Percentiles rank a stretch among this genome's conserved stretches.
Evolutionary conservation across 1,140 invertebrate genomes (phyloP).

Genomic region (Dreissena rostriformis): DNA sequence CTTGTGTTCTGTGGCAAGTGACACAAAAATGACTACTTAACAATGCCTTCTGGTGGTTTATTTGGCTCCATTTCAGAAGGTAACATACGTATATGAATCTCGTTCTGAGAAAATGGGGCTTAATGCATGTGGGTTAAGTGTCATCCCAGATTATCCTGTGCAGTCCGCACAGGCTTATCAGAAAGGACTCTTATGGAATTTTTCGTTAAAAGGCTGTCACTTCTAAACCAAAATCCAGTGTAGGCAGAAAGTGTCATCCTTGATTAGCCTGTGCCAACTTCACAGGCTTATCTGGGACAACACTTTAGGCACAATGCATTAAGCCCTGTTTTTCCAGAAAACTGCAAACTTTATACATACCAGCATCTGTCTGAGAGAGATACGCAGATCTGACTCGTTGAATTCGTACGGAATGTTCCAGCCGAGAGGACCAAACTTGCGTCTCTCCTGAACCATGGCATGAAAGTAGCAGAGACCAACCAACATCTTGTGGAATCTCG

Average conservation of each 20-base stretch:
- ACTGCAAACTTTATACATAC: slow-evolving; percentile 64
- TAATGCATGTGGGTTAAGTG: too few relatives aligned
- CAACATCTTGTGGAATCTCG: slow-evolving; percentile 81
- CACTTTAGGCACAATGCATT: neutral
- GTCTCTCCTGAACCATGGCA: slow-evolving; percentile 81
- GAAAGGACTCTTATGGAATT: too few relatives aligned
- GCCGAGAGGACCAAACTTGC: slow-evolving; percentile 82
- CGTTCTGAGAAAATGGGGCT: too few relatives aligned
- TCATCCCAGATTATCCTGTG: too few relatives aligned
- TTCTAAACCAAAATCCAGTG: neutral
- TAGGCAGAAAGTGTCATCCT: neutral
- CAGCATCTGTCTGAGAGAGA: slow-evolving; percentile 81
- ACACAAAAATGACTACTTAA: too few relatives aligned
- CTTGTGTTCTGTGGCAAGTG: too few relatives aligned
- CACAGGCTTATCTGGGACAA: neutral
- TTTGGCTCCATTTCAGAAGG: too few relatives aligned
- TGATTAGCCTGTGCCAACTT: neutral
- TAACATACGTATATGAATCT: too few relatives aligned
- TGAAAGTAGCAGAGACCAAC: slow-evolving; percentile 82
- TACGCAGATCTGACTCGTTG: slow-evolving; percentile 81
- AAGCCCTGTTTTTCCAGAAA: neutral
- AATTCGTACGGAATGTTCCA: slow-evolving; percentile 83
- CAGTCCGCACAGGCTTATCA: too few relatives aligned
- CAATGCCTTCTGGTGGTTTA: too few relatives aligned
- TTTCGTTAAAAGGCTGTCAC: too few relatives aligned